Evolutionary conservation across 2,113 vertebrate genomes (phyloP).

Genomic region (Pontoporia blainvillei): DNA sequence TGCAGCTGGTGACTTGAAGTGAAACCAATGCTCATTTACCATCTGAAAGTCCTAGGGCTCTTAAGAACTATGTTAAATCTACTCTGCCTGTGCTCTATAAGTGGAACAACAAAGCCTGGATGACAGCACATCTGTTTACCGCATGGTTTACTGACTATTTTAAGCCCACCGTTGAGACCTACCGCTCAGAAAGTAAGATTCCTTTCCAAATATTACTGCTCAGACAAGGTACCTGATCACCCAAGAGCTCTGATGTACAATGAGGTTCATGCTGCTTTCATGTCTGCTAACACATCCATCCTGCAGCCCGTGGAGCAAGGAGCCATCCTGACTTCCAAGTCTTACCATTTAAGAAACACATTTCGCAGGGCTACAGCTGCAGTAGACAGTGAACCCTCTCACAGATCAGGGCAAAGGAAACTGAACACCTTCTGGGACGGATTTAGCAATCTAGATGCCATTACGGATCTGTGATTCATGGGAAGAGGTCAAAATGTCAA

Average conservation of each 20-base stretch:
- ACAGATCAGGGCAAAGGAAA: neutral
- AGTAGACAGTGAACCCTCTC: neutral
- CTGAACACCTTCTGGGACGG: neutral
- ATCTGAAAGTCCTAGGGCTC: neutral
- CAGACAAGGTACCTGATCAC: neutral
- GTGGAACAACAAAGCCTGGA: neutral
- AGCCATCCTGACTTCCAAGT: neutral
- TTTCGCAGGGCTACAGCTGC: neutral
- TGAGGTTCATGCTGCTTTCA: rapidly evolving
- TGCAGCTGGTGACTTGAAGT: neutral
- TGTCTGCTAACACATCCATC: neutral
- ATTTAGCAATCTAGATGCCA: neutral
- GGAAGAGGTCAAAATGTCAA: neutral
- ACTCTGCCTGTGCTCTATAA: neutral
- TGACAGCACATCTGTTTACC: neutral
- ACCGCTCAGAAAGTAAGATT: neutral
- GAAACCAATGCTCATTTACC: neutral
- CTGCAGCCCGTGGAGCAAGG: neutral
- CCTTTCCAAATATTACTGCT: neutral
- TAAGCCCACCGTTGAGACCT: neutral
- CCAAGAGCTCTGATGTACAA: neutral
- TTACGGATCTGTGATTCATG: neutral
- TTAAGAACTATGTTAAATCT: rapidly evolving
- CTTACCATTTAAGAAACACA: neutral
- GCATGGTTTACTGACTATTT: neutral